These are phyloP conservation scores for Psilanteris sp. DNA, from an alignment of 1,140 invertebrate species.

Conservation along the genomic window DNA sequence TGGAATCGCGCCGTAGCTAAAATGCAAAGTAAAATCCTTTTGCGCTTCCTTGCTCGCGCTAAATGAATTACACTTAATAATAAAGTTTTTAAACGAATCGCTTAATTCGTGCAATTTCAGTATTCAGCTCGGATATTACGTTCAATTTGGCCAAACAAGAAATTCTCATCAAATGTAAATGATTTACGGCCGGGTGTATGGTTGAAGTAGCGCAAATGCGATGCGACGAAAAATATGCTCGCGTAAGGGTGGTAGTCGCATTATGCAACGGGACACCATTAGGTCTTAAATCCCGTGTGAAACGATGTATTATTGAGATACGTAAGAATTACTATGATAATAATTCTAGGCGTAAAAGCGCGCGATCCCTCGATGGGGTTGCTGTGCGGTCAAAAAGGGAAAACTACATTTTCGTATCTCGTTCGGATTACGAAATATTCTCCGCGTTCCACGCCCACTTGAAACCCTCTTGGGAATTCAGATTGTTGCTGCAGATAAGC, in stretches of 20 bases:
- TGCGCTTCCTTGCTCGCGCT: too few relatives aligned
- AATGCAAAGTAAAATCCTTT: too few relatives aligned
- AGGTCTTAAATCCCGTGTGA: conserved; percentile 79
- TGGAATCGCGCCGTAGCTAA: too few relatives aligned
- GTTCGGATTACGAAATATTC: conserved; percentile 78
- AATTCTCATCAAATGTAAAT: conserved; percentile 11
- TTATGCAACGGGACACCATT: conserved; percentile 72
- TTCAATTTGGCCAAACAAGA: too few relatives aligned
- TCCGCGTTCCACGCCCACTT: conserved; percentile 74
- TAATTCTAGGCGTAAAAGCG: conserved; percentile 68
- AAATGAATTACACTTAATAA: too few relatives aligned
- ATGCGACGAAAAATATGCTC: conserved; percentile 45
- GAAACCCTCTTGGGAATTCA: conserved; percentile 64
- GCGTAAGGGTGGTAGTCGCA: conserved; percentile 13
- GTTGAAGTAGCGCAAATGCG: conserved; percentile 5
- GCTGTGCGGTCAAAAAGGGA: conserved; percentile 62
- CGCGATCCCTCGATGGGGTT: conserved; percentile 65
- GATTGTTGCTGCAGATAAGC: conserved; percentile 78
- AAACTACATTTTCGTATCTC: conserved; percentile 62
- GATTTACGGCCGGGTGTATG: background rate
- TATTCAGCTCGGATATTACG: too few relatives aligned
- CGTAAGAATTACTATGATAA: conserved; percentile 74
- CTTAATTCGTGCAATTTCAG: too few relatives aligned
- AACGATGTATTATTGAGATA: conserved; percentile 78
- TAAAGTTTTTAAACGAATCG: too few relatives aligned